Evolutionary conservation across 2,797 vertebrate species (phyloP).

Genomic region (Atherinosoma microstoma): DNA sequence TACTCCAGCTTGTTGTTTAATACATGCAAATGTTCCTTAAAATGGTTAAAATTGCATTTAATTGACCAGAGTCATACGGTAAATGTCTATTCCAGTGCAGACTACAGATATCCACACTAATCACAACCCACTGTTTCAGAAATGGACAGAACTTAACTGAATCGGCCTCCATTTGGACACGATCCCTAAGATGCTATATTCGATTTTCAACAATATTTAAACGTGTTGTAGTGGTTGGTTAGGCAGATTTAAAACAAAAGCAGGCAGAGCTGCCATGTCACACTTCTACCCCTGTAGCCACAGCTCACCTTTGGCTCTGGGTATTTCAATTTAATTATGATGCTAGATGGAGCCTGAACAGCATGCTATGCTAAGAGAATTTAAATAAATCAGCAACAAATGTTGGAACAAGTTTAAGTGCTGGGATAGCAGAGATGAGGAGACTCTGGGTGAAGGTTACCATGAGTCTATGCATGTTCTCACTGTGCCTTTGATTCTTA

Average conservation of each 20-base stretch:
- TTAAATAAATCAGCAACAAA: conserved; percentile 48
- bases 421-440: too few species aligned
- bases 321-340: conserved; percentile 6
- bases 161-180: background rate
- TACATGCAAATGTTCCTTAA: too few species aligned
- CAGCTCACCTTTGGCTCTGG: too few species aligned
- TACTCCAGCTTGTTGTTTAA: too few species aligned
- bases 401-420: too few species aligned
- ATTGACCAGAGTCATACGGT: too few species aligned
- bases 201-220: background rate
- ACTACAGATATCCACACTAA: background rate
- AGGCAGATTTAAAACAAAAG: conserved; percentile 7
- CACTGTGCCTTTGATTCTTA: conserved; percentile 60
- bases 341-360: background rate
- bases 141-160: background rate
- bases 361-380: background rate
- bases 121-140: background rate
- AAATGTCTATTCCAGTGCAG: too few species aligned
- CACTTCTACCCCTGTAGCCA: background rate
- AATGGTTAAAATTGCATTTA: too few species aligned
- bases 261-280: background rate
- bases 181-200: background rate
- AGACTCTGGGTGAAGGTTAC: background rate
- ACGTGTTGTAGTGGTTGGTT: too few species aligned
- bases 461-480: conserved; percentile 20